Evolutionary conservation across 2,113 vertebrate genomes (phyloP), one percentile per base, ranked within the genome.

Genomic region (Perca flavescens): DNA sequence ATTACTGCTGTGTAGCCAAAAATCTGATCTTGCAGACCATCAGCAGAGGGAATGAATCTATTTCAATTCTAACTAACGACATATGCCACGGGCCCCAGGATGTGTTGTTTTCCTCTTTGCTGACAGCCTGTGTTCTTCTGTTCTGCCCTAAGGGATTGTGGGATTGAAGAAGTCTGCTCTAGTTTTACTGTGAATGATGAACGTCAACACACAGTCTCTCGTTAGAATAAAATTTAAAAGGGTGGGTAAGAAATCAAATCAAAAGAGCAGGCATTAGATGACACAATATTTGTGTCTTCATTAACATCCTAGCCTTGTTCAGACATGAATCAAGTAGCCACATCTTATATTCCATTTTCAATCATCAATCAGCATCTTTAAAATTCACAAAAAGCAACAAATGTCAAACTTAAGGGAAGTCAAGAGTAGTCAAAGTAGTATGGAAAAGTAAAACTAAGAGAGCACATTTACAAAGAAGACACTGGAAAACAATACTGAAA

Each of bases 1-100:
- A 94, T 92, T 83, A 83, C 91, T 84, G 90, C 80, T 71, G 80
- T 67, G 74, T 67, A 47, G 85, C 62, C 74, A 90, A 83, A 82
- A 90, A 87, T 82, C 73, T 79, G 87, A 91, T 87, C 79, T 78
- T 79, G 71, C 73, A 47, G 83, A 74, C 62, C 36, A n/a, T 84
- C 56, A 69, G 86, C 77, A 69, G 66, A 49, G 77, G 73, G 70
- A 90, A 90, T 86, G 21, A 75, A 91, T 91, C 85, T 87, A 61
- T 80, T 90, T 92, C 79, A 89, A 52, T 85, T 82, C 50, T 82
- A 83, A 87, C 87, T 80, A 86, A 79, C 63, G 89, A 85, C 75
- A 88, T 86, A 86, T 77, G 80, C 50, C 87, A 86, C 75, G 57
- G 84, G 78, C 72, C 64, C 57, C 73, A 69, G 73, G 80, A 88